Evolutionary conservation across 2,888 invertebrate genomes (phyloP), one percentile per base, ranked within the genome.

Genomic region (Corythucha ciliata): DNA sequence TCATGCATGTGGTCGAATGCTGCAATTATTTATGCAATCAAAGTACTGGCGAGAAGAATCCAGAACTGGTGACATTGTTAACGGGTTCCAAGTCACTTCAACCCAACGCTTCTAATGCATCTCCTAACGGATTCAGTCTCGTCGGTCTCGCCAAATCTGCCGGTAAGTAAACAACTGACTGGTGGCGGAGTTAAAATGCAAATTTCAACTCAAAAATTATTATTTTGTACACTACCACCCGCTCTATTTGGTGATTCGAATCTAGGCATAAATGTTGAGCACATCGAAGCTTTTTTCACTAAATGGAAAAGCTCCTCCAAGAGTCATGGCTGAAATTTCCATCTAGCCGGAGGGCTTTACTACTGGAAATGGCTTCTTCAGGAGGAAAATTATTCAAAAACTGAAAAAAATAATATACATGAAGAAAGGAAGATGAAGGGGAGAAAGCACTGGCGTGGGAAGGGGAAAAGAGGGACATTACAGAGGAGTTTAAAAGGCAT

Each of bases 1-100:
- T 80, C 65, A 79, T 85, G 63, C 85, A 88, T 68, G 81, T 89
- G 50, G 74, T 88, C 55, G 87, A 88, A 65, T 89, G 87, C 68
- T 87, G 86, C 63, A 77, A 86, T 65, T 87, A 83, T 66, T 76
- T 88, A 54, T 75, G 74, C 21, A 72, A 75, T 53, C 70, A 72
- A 56, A 68, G 74, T 5, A 68, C 67, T 52, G 63, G 66, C 3
- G 67, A 68, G 27, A 59, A 72, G 4, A 75, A 75, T 63, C 64
- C 66, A 22, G 70, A 69, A 20, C 74, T 91, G 58, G 82, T 91
- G 4, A 83, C 90, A 2, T 73, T 91, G 34, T 71, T 92, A 34
- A 81, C 86, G 22, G 88, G 87, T 71, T 69, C 59, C 12, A 73
- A 68, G 33, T 73, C 70, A 40, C 66, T 66, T 4, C 67, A 65